Evolutionary conservation across 2,113 vertebrate genomes (phyloP).

Genomic region (Bubo bubo): DNA sequence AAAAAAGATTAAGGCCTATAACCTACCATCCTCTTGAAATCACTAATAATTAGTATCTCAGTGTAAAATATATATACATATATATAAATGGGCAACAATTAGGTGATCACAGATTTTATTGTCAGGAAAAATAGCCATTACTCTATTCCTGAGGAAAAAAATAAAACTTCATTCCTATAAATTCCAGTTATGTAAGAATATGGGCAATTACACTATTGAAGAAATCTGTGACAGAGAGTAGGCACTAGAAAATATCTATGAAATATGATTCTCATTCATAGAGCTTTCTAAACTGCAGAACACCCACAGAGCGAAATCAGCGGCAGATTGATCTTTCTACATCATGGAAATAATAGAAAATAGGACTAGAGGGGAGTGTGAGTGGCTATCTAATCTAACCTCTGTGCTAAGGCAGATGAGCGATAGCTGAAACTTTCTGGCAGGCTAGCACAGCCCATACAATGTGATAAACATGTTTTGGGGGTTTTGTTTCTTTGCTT

Average conservation of each 20-base stretch:
- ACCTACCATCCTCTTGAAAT: background rate
- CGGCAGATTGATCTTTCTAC: slow-evolving; percentile 25
- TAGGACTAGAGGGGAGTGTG: background rate
- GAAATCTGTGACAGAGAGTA: slow-evolving; percentile 32
- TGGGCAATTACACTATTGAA: slow-evolving; percentile 26
- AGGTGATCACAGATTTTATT: background rate
- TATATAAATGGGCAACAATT: background rate
- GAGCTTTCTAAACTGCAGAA: slow-evolving; percentile 31
- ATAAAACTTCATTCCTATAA: background rate
- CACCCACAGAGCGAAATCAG: slow-evolving; percentile 54
- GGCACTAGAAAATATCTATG: slow-evolving; percentile 47
- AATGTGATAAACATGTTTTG: rapidly evolving
- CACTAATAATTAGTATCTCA: background rate
- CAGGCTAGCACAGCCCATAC: background rate
- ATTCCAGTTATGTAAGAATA: slow-evolving; percentile 39
- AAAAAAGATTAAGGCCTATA: background rate
- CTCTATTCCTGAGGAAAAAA: background rate
- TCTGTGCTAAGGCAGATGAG: background rate
- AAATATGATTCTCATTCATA: slow-evolving; percentile 53
- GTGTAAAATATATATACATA: too few relatives aligned
- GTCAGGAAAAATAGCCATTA: background rate
- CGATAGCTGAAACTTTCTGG: background rate
- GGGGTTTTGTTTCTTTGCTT: background rate
- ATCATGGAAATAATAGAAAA: slow-evolving; percentile 50
- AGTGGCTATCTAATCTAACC: slow-evolving; percentile 21